Evolutionary conservation across 1,140 invertebrate genomes (phyloP), one percentile per base, ranked within the genome.

Genomic region (Nasonia giraulti): DNA sequence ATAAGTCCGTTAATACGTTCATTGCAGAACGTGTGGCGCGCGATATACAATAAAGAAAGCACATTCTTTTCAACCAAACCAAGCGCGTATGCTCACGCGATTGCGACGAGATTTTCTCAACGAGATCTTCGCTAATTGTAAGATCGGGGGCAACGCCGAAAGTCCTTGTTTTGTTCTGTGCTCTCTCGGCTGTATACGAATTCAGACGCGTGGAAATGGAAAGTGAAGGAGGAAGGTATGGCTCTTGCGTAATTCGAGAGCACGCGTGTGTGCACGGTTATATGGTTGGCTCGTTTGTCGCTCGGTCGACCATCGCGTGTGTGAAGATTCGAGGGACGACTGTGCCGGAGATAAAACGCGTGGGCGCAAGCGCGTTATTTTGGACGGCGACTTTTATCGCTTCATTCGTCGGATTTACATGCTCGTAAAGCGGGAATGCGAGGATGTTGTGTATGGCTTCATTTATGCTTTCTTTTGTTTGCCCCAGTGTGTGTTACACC

Each of bases 141-240:
- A 31, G 10, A 87, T 88, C 88, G 86, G 87, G 88, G 88, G 86
- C 27, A 74, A 75, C 27, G 37, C 14, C 27, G 17, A 71, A 33
- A 71, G 68, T 27, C 66, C 17, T 23, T 69, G 17, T 69, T 37
- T 37, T 20, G 87, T 85, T 33, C 27, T 37, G 66, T 84, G 84
- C 78, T 10, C 27, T 27, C 27, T 27, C 14, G 11, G 8, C 66
- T 40, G 0, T 37, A 37, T 37, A 50, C 33, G 73, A 40, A n/a
- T 66, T 68, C 80, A 83, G 47, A 83, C 80, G 85, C 87, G 86
- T 90, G 87, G 87, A 92, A 91, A 91, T 92, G 89, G 91, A 92
- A 92, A 92, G 91, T 92, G 87, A 87, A 86, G 50, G 74, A 44
- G 89, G 89, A 90, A 91, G 90, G 87, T 73, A 80, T 79, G 3